These are phyloP conservation scores for Homarus americanus DNA, from an alignment of 1,140 invertebrate genomes.

Conservation along the genomic window DNA sequence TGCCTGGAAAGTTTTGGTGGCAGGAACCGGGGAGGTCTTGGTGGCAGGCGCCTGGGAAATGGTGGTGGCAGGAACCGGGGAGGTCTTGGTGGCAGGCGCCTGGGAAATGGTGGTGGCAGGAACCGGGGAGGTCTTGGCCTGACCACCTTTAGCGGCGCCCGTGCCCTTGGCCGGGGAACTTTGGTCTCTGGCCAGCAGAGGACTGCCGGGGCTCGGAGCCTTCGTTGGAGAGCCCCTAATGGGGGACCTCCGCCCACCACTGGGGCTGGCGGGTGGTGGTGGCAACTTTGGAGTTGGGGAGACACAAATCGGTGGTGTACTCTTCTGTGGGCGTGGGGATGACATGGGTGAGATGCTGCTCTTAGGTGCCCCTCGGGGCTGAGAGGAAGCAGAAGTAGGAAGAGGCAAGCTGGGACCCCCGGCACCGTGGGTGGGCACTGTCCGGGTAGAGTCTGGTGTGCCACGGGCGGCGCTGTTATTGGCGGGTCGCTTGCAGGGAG, in stretches of 20 bases:
- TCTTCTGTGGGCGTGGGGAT: background rate
- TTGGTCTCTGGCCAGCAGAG: constrained; percentile 24
- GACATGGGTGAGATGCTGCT: constrained; percentile 19
- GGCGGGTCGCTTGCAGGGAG: background rate
- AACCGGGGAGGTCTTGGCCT: background rate
- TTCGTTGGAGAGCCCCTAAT: background rate
- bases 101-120: too few species aligned
- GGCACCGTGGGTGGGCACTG: background rate
- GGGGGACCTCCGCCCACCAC: constrained; percentile 19
- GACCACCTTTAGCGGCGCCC: background rate
- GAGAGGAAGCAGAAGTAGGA: constrained; percentile 21
- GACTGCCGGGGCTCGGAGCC: constrained; percentile 4
- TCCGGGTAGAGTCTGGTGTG: background rate
- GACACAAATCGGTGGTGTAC: background rate
- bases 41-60: too few species aligned
- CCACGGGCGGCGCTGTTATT: background rate
- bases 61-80: too few species aligned
- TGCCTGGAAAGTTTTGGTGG: too few species aligned
- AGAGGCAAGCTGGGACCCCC: constrained; percentile 4
- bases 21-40: too few species aligned
- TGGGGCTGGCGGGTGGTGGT: constrained; percentile 47
- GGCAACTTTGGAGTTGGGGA: constrained; percentile 32
- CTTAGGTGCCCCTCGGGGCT: constrained; percentile 12
- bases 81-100: too few species aligned
- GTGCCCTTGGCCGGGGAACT: constrained; percentile 1